These are phyloP conservation scores for Illadopsis cleaveri DNA, from an alignment of 2,113 vertebrate genomes.

Conservation along the genomic window DNA sequence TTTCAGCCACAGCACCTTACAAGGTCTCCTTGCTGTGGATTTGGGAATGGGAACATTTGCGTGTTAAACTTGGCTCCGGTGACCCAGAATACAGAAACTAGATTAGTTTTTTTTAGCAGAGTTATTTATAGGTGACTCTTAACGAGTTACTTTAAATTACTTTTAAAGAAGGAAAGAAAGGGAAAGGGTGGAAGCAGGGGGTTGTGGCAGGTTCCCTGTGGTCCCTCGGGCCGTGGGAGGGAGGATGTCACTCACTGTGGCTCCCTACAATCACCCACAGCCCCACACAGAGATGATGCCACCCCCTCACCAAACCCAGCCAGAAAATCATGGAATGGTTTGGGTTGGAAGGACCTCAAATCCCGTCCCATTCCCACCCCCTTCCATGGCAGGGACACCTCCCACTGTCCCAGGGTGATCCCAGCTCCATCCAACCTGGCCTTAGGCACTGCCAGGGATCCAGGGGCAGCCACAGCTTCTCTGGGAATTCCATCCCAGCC, in stretches of 20 bases:
- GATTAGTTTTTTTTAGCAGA: background rate
- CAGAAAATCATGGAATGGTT: background rate
- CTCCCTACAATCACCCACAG: background rate
- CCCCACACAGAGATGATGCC: fast-evolving
- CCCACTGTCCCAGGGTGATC: background rate
- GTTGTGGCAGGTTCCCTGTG: background rate
- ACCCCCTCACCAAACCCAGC: background rate
- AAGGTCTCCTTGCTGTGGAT: background rate
- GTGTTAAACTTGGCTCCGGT: conserved; percentile 5
- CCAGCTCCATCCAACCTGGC: background rate
- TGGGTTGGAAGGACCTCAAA: fast-evolving
- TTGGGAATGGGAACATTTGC: conserved; percentile 20
- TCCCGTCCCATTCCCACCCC: background rate
- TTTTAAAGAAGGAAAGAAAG: background rate
- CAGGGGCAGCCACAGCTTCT: background rate
- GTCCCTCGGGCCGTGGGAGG: background rate
- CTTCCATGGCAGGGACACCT: background rate
- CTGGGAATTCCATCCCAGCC: background rate
- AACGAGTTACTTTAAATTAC: conserved; percentile 43
- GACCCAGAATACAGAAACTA: conserved; percentile 31
- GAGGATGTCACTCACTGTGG: background rate
- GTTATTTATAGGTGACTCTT: conserved; percentile 62
- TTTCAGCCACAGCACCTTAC: background rate
- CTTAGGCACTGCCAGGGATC: background rate
- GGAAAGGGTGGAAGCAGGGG: background rate